Base-by-base conservation (phyloP, 2,888 invertebrate species). In the Oligia strigilis region DNA sequence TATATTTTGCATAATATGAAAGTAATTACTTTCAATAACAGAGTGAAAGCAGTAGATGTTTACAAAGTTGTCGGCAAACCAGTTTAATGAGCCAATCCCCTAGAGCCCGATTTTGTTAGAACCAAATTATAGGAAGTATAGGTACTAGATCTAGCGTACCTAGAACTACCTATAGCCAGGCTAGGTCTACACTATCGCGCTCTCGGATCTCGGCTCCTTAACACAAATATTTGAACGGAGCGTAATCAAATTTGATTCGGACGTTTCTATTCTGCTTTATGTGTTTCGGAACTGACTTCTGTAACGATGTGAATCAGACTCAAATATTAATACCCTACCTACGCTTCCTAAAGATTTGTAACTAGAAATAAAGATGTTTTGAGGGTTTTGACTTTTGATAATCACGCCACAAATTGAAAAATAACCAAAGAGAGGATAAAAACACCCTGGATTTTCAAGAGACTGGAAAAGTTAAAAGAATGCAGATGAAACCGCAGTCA, bases 81-180 rank as follows among this genome's bases (percentile, higher is more conserved):
- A 78, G 94, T 93, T 92, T 90, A 90, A 91, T 92, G 89, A 89
- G 91, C 90, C 88, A 87, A 89, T 89, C 89, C 92, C 92, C 91
- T 81, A 78, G 85, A 91, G 92, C 88, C 84, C 78, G 88, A 91
- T 93, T 93, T 90, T 91, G 91, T 92, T 92, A 90, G 91, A 82
- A 88, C 92, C 88, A 94, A 95, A 95, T 95, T 94, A 94, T 93
- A 94, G 92, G 93, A 93, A 93, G 91, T 87, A 76, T 81, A 36
- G 36, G 36, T 36, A 73, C 74, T 46, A 84, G 82, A 86, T 72
- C 78, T 80, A 74, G 80, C 19, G 46, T 80, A 85, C 72, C 72
- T 72, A 82, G 78, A 69, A 78, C 75, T 71, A 81, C 62, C 69
- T 60, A 71, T 29, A 75, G 62, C 74, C 74, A 80, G 70, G 88